Conservation (phyloP, 2,888 invertebrate species). For the Caenorhabditis panamensis region DNA sequence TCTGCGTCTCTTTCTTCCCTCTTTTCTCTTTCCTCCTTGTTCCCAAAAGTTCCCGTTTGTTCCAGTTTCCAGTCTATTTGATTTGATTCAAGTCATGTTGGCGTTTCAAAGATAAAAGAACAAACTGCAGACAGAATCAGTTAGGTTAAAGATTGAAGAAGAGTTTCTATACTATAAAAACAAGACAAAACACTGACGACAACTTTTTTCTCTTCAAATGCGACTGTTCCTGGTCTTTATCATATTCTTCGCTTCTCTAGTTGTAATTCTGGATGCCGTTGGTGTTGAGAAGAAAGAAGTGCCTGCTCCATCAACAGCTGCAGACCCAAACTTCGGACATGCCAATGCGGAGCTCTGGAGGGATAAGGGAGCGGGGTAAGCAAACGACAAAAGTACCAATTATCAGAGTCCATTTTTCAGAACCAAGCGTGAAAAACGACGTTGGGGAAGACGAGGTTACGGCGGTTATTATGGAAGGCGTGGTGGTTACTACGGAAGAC, state of each 20-base stretch:
- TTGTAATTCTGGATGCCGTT: neutral
- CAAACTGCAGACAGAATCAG: no score
- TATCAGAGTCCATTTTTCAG: constrained; percentile 3
- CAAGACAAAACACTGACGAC: no score
- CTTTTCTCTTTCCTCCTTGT: no score
- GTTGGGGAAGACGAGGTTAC: neutral
- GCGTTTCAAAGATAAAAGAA: no score
- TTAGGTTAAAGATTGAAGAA: no score
- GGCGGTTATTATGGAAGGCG: neutral
- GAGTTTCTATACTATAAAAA: no score
- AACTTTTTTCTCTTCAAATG: no score
- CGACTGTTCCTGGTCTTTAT: neutral
- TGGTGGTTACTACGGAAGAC: neutral
- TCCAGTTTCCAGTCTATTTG: no score
- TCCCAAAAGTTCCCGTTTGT: no score
- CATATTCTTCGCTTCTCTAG: neutral
- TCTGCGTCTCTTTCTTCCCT: no score
- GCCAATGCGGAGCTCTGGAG: constrained; percentile 24
- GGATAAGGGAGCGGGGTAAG: constrained; percentile 15
- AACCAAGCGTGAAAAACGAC: constrained; percentile 9
- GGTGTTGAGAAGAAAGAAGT: neutral
- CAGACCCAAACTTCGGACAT: constrained; percentile 24
- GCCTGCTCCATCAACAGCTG: constrained; percentile 4
- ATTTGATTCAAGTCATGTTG: no score
- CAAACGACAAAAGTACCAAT: no score